A percentile compares a stretch with the other conserved stretches of the same genome.
Conservation (phyloP, 1,140 invertebrate species). For the Brachionus plicatilis region DNA sequence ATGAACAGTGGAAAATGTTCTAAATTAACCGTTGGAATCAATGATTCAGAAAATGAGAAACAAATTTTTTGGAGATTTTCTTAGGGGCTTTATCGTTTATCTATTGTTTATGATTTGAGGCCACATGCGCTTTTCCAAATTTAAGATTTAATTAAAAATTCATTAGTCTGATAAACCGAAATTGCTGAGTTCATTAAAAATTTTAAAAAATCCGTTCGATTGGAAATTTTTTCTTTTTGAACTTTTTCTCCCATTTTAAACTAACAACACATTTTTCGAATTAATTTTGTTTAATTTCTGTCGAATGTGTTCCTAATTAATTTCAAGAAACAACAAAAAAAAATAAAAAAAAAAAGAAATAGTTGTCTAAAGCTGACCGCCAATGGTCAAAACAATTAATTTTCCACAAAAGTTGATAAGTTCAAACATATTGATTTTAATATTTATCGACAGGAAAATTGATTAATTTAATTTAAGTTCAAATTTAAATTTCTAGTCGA, state of each 20-base stretch:
- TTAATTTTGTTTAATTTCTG: background rate
- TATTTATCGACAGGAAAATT: slow-evolving; percentile 2
- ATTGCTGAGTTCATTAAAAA: background rate
- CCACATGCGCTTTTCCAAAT: slow-evolving; percentile 12
- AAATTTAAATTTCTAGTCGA: background rate
- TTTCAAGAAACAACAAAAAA: background rate
- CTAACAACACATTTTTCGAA: slow-evolving; percentile 21
- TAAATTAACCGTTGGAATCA: slow-evolving; percentile 34
- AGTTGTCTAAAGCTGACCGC: background rate
- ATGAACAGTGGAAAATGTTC: slow-evolving; percentile 9
- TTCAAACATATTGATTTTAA: slow-evolving; percentile 16
- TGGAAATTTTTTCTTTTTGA: background rate
- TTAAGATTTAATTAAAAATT: slow-evolving; percentile 34
- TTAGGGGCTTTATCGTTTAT: background rate
- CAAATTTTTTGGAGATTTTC: background rate
- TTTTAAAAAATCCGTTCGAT: background rate
- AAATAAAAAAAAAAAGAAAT: background rate
- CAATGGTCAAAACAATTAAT: slow-evolving; percentile 27
- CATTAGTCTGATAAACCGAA: slow-evolving; percentile 4
- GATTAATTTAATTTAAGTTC: background rate
- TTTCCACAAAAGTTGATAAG: slow-evolving; percentile 15
- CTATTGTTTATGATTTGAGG: slow-evolving; percentile 12
- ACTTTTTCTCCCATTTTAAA: background rate
- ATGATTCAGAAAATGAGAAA: background rate
- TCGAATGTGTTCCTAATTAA: slow-evolving; percentile 18